Evolutionary conservation across 37 sponge, comb jelly and placozoan species (phyloP).

Genomic region (Hexactinellida sp.): DNA sequence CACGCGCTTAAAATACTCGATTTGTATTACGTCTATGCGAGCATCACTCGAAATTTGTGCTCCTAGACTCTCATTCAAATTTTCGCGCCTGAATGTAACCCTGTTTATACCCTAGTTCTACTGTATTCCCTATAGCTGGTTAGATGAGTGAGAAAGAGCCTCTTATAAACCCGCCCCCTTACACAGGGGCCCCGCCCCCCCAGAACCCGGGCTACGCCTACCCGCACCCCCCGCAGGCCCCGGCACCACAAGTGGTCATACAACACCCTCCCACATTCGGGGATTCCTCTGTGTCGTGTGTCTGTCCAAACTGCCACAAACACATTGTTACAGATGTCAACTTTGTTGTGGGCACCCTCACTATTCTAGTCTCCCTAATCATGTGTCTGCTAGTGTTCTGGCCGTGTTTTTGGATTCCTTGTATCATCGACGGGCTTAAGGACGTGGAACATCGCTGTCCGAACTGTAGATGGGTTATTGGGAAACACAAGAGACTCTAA

Average conservation of each 20-base stretch:
- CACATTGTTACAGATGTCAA: neutral
- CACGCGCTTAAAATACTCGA: no score
- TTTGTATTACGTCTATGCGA: no score
- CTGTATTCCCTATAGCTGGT: neutral
- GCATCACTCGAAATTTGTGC: no score
- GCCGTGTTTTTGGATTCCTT: slow-evolving; percentile 1
- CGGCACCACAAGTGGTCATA: neutral
- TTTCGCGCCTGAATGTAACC: no score
- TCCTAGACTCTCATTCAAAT: no score
- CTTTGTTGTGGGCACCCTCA: neutral
- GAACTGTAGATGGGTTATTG: neutral
- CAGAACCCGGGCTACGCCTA: neutral
- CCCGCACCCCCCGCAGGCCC: neutral
- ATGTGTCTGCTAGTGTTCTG: neutral
- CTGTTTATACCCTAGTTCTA: no score
- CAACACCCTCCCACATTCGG: neutral
- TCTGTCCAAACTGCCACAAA: slow-evolving; percentile 13
- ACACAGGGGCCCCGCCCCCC: neutral
- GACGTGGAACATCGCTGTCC: slow-evolving; percentile 13
- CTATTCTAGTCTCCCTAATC: neutral
- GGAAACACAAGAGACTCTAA: neutral
- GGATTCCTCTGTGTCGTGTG: neutral
- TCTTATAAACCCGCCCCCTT: neutral
- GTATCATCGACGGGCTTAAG: neutral
- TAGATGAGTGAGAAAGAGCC: slow-evolving; percentile 11